Evolutionary conservation across 2,113 vertebrate genomes (phyloP), one percentile per base, ranked within the genome.

Genomic region (Apeltes quadracus): DNA sequence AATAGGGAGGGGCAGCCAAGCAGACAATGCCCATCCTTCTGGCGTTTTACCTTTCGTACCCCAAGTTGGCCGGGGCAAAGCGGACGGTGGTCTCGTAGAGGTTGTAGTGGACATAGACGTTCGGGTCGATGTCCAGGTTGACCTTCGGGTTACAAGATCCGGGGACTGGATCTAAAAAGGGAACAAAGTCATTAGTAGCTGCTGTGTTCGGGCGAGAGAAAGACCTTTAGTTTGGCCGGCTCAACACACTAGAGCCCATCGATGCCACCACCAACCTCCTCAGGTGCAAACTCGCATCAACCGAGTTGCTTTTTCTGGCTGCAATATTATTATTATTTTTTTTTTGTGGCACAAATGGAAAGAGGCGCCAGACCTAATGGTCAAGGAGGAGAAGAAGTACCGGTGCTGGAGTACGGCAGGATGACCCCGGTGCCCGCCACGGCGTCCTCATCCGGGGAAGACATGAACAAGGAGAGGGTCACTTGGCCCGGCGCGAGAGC

Each of bases 71-170:
- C 15, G 96, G 95, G 0, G 95, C 96, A 85, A 99, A 98, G 5
- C 86, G 93, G 71, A 99, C 92, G 1, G 86, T 92, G 12, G 91
- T 96, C 84, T 96, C 95, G 36, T 94, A 96, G 82, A 97, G 76
- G 1, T 95, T 96, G 89, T 97, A 98, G 36, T 85, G 91, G 62
- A 99, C 59, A 70, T 98, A 95, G 88, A 99, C 75, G 72, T 96
- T 99, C 10, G 97, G 95, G 86, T 99, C 97, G 4, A 93, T 90
- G 44, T 95, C 93, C 89, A 98, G 89, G 67, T 94, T 91, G 85
- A 94, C 97, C 79, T 95, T 96, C 18, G 92, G 85, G 89, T 96
- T 98, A 84, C 98, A 99, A 18, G 94, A 97, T 69, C 98, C 98
- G 55, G 98, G 98, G 50, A 99, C 79, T 4, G 98, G 98, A 88